phyloP scores from a whole-genome alignment of 2,113 vertebrate genomes.

The Eleginops maclovinus region DNA sequence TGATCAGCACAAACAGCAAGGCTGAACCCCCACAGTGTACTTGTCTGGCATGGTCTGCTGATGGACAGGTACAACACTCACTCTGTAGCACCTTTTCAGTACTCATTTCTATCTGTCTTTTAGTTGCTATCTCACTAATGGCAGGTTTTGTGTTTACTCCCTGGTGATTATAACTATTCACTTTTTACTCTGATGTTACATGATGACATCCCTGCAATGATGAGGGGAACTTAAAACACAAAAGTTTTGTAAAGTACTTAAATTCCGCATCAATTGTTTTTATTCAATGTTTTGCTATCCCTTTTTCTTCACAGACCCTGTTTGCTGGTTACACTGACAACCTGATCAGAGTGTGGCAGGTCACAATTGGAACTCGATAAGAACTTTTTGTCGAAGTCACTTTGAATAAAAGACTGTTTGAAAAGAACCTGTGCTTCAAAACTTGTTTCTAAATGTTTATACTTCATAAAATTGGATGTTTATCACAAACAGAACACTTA shows the following conservation, averaged over 20 bases:
- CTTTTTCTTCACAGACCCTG: slow-evolving; percentile 85
- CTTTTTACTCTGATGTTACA: slow-evolving; percentile 76
- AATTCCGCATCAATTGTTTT: no score
- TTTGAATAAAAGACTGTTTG: slow-evolving; percentile 82
- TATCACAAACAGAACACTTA: no score
- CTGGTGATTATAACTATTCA: slow-evolving; percentile 85
- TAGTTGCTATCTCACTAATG: not conserved
- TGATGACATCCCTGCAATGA: slow-evolving; percentile 88
- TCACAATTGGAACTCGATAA: slow-evolving; percentile 95
- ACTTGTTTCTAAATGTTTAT: not conserved
- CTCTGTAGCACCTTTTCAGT: not conserved
- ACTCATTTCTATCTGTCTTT: not conserved
- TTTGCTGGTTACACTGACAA: slow-evolving; percentile 97
- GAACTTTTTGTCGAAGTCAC: slow-evolving; percentile 66
- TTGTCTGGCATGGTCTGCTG: slow-evolving; percentile 96
- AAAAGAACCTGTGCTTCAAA: slow-evolving; percentile 55
- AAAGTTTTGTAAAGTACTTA: no score
- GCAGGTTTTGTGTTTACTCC: slow-evolving; percentile 20
- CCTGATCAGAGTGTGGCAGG: slow-evolving; percentile 97
- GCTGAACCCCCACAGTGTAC: slow-evolving; percentile 96
- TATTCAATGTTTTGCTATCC: not conserved
- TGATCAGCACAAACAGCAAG: slow-evolving; percentile 98
- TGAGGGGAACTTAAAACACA: slow-evolving; percentile 75
- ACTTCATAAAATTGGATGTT: not conserved
- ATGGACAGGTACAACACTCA: slow-evolving; percentile 89